These are phyloP conservation scores for Ectropis grisescens DNA, from an alignment of 1,140 invertebrate species.

Conservation along the genomic window DNA sequence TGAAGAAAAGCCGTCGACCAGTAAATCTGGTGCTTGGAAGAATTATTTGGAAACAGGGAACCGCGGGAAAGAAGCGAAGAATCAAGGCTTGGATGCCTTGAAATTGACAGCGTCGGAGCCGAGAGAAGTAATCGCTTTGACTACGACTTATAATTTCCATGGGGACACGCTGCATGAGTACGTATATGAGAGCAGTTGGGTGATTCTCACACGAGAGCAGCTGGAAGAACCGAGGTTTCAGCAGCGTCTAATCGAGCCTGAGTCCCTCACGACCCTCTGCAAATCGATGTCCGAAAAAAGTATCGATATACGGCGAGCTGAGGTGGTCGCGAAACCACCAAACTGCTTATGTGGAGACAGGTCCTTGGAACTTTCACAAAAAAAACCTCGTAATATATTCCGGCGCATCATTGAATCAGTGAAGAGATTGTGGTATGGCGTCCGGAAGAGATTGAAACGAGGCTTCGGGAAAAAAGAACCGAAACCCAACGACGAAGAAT, in stretches of 20 bases:
- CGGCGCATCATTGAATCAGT: slow-evolving; percentile 23
- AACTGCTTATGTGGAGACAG: slow-evolving; percentile 39
- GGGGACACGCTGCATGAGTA: slow-evolving; percentile 39
- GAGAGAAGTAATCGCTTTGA: slow-evolving; percentile 39
- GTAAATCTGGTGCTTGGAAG: slow-evolving; percentile 13
- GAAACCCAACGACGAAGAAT: too few species aligned
- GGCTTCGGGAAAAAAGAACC: too few species aligned
- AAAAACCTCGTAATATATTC: slow-evolving; percentile 19
- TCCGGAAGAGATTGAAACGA: too few species aligned
- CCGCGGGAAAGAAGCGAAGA: too few species aligned
- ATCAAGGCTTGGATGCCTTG: too few species aligned
- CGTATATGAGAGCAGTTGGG: slow-evolving; percentile 49
- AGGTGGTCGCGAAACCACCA: slow-evolving; percentile 32
- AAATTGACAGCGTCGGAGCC: slow-evolving; percentile 9
- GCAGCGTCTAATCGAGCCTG: slow-evolving; percentile 26
- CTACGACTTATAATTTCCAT: slow-evolving; percentile 50
- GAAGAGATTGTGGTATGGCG: slow-evolving; percentile 20
- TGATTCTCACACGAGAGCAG: slow-evolving; percentile 37
- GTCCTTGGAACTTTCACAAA: slow-evolving; percentile 15
- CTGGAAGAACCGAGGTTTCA: slow-evolving; percentile 44
- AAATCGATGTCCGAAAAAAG: slow-evolving; percentile 25
- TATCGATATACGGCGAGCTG: slow-evolving; percentile 17
- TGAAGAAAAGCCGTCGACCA: slow-evolving; percentile 16
- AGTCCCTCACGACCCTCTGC: slow-evolving; percentile 35
- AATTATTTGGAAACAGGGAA: too few species aligned